Percentiles rank a stretch among this genome's conserved stretches.
phyloP scores from a whole-genome alignment of 2,888 invertebrate genomes.

The Brachynemurus nebulosus region DNA sequence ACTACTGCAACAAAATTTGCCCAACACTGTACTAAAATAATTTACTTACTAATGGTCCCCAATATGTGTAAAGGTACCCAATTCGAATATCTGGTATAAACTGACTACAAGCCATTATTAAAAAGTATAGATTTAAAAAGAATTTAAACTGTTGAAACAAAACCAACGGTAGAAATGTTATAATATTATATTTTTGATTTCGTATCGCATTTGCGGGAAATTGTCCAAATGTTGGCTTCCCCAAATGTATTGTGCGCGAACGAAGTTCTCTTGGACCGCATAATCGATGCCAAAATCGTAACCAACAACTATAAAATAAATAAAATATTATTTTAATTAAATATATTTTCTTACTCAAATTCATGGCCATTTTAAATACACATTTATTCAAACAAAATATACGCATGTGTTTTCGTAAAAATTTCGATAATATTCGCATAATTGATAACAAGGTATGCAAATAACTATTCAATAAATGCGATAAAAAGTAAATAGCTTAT shows the following conservation, averaged over 20 bases:
- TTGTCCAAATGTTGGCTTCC: conserved; percentile 53
- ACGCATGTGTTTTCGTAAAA: too few species aligned
- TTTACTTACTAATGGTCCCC: conserved; percentile 77
- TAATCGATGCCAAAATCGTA: conserved; percentile 57
- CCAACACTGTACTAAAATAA: too few species aligned
- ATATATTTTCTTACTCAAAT: background rate
- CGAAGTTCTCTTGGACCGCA: conserved; percentile 60
- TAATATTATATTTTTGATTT: conserved; percentile 94
- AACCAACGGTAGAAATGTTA: conserved; percentile 81
- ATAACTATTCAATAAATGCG: background rate
- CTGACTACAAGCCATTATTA: conserved; percentile 95
- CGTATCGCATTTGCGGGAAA: conserved; percentile 92
- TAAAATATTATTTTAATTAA: conserved; percentile 7
- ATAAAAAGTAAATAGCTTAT: too few species aligned
- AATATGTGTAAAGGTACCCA: conserved; percentile 97
- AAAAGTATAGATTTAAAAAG: conserved; percentile 95
- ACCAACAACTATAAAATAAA: conserved; percentile 52
- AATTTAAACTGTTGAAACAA: conserved; percentile 98
- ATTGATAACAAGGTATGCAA: too few species aligned
- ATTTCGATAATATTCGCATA: too few species aligned
- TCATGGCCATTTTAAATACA: too few species aligned
- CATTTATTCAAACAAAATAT: too few species aligned
- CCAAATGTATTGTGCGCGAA: conserved; percentile 63
- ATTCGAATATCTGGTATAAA: conserved; percentile 94
- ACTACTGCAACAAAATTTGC: background rate